Percentiles rank a stretch among this genome's conserved stretches.
Conservation (phyloP, 2,113 vertebrate species). For the Halcyon malimbica region DNA sequence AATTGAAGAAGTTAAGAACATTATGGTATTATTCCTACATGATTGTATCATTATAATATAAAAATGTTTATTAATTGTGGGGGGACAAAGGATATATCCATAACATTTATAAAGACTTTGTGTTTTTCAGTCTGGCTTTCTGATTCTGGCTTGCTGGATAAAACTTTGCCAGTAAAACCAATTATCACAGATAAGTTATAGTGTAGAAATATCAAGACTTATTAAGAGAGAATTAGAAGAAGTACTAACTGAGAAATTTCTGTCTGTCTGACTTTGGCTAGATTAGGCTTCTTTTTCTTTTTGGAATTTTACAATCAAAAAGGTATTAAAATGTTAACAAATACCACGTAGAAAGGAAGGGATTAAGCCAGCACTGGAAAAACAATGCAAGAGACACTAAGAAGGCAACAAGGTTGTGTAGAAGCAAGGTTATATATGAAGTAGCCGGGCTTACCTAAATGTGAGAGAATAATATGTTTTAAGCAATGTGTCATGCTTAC, state of each 20-base stretch:
- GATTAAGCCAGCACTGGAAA: background rate
- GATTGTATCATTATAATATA: background rate
- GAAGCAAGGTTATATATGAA: background rate
- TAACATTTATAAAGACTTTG: background rate
- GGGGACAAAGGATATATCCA: background rate
- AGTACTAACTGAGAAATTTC: background rate
- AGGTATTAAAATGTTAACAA: background rate
- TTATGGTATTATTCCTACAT: background rate
- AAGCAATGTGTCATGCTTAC: fast-evolving
- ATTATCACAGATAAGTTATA: background rate
- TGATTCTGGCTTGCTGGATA: background rate
- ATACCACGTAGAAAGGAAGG: background rate
- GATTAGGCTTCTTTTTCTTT: background rate
- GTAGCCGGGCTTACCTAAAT: background rate
- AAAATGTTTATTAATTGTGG: background rate
- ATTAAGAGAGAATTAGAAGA: background rate
- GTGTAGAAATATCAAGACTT: background rate
- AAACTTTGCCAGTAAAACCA: background rate
- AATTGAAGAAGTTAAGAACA: background rate
- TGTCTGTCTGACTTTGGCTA: background rate
- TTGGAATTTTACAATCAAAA: background rate
- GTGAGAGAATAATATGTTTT: background rate
- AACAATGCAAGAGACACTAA: background rate
- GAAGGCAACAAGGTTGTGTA: background rate
- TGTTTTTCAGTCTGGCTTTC: background rate